Evolutionary conservation across 1,140 invertebrate species (phyloP), one percentile per base, ranked within the genome.

Genomic region (Ruditapes philippinarum): DNA sequence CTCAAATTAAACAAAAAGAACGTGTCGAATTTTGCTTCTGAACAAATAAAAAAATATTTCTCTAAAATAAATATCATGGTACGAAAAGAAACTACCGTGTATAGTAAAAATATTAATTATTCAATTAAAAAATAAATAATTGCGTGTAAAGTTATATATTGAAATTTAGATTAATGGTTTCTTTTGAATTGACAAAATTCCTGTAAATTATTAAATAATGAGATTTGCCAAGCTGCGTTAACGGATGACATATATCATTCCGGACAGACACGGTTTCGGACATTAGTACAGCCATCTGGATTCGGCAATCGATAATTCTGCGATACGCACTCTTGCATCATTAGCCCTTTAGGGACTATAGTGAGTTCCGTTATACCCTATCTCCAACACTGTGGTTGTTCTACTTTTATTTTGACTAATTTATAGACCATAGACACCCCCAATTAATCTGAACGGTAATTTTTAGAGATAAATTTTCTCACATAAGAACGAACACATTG

Each of bases 211-310:
- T 28, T 28, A 68, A 33, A 68, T 68, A 68, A 68, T 36, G 51
- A 33, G 62, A n/a, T n/a, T 19, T 33, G n/a, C 19, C 62, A 9
- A 11, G 62, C 62, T 68, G 62, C 33, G 62, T 11, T 68, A 68
- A 68, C 11, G 62, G 62, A 5, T 3, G 22, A 57, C 49, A 76
- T 76, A 40, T 51, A 76, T 76, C 73, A 76, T 31, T 76, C 25
- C 42, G 73, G 73, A 76, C 73, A 76, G 42, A 33, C 38, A 76
- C 40, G 4, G 1, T 45, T 9, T 40, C 42, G 73, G 40, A 76
- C 28, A 51, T 25, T 9, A 17, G 40, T 28, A n/a, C 9, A 12
- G 45, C 40, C 42, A 76, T 49, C 40, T 76, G 7, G 42, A 14
- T 25, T 14, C 25, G 12, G 45, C 12, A 76, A 28, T 45, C n/a